These are phyloP conservation scores for Acrocera orbiculus DNA, from an alignment of 2,888 invertebrate genomes.

Conservation along the genomic window DNA sequence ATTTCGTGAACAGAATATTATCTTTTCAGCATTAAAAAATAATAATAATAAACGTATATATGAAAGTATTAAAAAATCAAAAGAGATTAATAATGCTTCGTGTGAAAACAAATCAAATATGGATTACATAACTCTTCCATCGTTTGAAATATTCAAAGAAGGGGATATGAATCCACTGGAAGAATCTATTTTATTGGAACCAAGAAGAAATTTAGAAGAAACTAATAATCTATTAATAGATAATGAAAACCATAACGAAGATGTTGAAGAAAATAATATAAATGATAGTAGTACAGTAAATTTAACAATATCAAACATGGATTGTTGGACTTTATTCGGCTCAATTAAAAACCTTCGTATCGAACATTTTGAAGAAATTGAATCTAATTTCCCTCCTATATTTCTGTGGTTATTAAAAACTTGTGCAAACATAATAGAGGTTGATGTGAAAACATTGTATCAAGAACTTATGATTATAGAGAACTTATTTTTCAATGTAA, in stretches of 20 bases:
- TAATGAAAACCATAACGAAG: slow-evolving; percentile 11
- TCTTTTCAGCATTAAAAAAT: slow-evolving; percentile 1
- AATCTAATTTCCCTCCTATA: slow-evolving; percentile 20
- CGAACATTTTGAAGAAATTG: slow-evolving; percentile 16
- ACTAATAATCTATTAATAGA: slow-evolving; percentile 15
- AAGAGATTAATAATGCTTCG: neutral
- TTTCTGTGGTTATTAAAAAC: slow-evolving; percentile 28
- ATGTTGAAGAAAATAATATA: neutral
- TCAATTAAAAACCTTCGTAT: slow-evolving; percentile 10
- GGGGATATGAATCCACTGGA: slow-evolving; percentile 20
- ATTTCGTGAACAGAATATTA: neutral
- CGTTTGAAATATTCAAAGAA: slow-evolving; percentile 9
- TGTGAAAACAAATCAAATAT: neutral
- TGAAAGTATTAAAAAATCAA: neutral
- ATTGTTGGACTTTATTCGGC: slow-evolving; percentile 26
- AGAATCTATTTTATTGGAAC: slow-evolving; percentile 13
- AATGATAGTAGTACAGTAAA: slow-evolving; percentile 1
- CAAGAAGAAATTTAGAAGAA: slow-evolving; percentile 17
- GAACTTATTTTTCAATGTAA: slow-evolving; percentile 21
- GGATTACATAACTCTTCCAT: slow-evolving; percentile 11
- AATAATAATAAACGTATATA: neutral
- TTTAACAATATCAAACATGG: slow-evolving; percentile 23
- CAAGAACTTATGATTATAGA: slow-evolving; percentile 25
- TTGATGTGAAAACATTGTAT: slow-evolving; percentile 20
- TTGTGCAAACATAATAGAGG: slow-evolving; percentile 23